Evolutionary conservation across 2,797 vertebrate species (phyloP), one percentile per base, ranked within the genome.

Genomic region (Sitta carolinensis): DNA sequence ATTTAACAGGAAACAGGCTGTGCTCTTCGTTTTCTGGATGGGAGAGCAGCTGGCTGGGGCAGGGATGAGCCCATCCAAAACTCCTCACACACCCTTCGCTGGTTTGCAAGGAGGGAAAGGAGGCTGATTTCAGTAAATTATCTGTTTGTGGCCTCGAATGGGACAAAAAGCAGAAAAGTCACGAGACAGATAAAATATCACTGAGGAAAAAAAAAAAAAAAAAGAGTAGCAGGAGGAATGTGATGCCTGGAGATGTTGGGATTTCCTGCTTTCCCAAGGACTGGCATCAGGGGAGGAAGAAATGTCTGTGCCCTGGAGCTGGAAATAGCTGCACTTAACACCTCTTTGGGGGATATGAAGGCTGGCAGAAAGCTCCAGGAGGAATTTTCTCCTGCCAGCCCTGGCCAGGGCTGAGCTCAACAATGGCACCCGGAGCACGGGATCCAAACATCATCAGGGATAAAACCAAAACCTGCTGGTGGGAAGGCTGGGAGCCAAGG

Each of bases 1-100:
- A 73, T 77, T 77, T 69, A 87, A 94, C 57, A 76, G 87, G 92
- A 94, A 97, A 87, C 85, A 84, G 84, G 64, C 90, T 20, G 43
- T 30, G 81, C 78, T 91, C 57, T 42, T 42, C 1, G 6, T 66
- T 83, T 87, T 38, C 78, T 85, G 89, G 67, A 64, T 50, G 5
- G 12, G 32, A 76, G 38, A 93, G 83, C 91, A 89, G 93, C 89
- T 79, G 93, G 85, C 75, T 7, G 0, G 64, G 7, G 2, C 68
- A 58, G 75, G 38, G 15, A 26, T 12, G 1, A 36, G 47, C 32
- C 43, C 76, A 79, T 81, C 73, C 1, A 11, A 32, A 47, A 74
- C 64, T 40, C 81, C 63, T 77, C 26, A 80, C 55, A 40, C 81
- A n/a, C 68, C 87, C 27, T 57, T 19, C n/a, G 48, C 57, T 70